phyloP scores from a whole-genome alignment of 2,797 vertebrate genomes.

The Triplophysa bombifrons region DNA sequence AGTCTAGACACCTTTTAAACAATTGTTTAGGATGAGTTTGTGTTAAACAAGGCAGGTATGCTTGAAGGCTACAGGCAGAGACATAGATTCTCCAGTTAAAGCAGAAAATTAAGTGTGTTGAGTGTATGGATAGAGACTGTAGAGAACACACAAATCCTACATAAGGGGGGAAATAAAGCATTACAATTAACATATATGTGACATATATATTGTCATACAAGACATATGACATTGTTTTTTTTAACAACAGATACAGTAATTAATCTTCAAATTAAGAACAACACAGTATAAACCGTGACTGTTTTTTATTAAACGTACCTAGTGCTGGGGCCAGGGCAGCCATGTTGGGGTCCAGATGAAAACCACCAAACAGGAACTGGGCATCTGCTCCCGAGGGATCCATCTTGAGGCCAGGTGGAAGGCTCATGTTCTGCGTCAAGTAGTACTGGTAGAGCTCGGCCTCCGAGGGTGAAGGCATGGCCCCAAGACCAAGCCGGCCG shows the following conservation, averaged over 20 bases:
- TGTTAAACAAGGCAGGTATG: slow-evolving; percentile 35
- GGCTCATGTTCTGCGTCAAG: slow-evolving; percentile 96
- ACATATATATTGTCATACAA: too few relatives aligned
- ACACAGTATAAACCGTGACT: too few relatives aligned
- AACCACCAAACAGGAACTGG: slow-evolving; percentile 93
- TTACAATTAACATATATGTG: background rate
- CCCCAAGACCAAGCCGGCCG: slow-evolving; percentile 87
- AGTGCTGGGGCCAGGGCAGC: slow-evolving; percentile 88
- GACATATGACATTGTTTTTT: too few relatives aligned
- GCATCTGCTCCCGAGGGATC: slow-evolving; percentile 87
- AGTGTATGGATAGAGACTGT: background rate
- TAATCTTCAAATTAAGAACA: too few relatives aligned
- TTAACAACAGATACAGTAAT: too few relatives aligned
- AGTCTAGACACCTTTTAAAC: slow-evolving; percentile 23
- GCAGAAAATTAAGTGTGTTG: slow-evolving; percentile 22
- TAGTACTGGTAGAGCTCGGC: slow-evolving; percentile 99
- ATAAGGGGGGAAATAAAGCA: background rate
- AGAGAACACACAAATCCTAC: background rate
- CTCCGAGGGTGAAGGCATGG: slow-evolving; percentile 92
- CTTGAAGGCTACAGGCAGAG: slow-evolving; percentile 38
- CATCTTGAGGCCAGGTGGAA: slow-evolving; percentile 91
- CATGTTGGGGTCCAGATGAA: slow-evolving; percentile 92
- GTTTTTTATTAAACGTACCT: slow-evolving; percentile 77
- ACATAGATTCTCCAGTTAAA: slow-evolving; percentile 11
- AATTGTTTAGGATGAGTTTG: slow-evolving; percentile 41